Conservation (phyloP, 1,140 invertebrate genomes). For the Hyles euphorbiae region DNA sequence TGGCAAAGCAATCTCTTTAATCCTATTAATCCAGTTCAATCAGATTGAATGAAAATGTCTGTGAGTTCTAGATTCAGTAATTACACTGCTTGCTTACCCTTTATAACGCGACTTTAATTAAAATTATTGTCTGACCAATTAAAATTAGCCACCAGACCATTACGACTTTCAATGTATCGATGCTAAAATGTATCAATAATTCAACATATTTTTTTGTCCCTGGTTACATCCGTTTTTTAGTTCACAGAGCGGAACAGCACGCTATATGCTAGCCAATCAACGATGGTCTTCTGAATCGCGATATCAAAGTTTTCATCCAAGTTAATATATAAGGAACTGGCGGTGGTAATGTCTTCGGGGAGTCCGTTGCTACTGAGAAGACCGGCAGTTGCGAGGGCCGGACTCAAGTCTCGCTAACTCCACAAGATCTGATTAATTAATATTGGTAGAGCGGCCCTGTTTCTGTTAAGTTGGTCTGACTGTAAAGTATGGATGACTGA, state of each 20-base stretch:
- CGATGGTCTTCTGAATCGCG: conserved; percentile 29
- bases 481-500: conserved; percentile 29
- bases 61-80: too few species aligned
- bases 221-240: background rate
- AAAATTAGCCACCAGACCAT: too few species aligned
- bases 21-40: too few species aligned
- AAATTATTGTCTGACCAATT: too few species aligned
- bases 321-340: conserved; percentile 28
- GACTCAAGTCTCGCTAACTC: conserved; percentile 58
- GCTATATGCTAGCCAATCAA: conserved; percentile 37
- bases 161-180: too few species aligned
- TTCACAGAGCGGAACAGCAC: conserved; percentile 27
- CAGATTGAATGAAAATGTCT: too few species aligned
- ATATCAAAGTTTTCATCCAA: conserved; percentile 29
- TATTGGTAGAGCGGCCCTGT: conserved; percentile 56
- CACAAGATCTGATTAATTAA: conserved; percentile 43
- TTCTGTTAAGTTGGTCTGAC: conserved; percentile 28
- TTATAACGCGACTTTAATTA: too few species aligned
- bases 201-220: background rate
- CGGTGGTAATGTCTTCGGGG: conserved; percentile 23
- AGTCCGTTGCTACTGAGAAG: conserved; percentile 68
- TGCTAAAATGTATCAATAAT: too few species aligned
- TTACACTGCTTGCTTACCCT: too few species aligned
- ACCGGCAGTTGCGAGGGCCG: conserved; percentile 63
- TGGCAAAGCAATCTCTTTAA: too few species aligned